phyloP scores from a whole-genome alignment of 2,888 invertebrate species.

The Bombylius discolor region DNA sequence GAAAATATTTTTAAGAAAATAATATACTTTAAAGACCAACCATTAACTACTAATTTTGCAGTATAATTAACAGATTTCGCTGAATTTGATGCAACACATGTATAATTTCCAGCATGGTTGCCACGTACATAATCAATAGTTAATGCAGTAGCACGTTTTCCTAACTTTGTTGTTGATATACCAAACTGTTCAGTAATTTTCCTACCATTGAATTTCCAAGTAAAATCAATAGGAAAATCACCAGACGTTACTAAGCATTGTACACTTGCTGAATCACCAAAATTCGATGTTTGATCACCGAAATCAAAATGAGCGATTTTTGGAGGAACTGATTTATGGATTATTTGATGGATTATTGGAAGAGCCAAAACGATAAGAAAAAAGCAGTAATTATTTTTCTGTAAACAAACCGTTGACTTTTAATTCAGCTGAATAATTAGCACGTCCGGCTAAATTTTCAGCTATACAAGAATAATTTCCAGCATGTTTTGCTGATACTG shows the following conservation, averaged over 20 bases:
- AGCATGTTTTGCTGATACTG: conserved; percentile 53
- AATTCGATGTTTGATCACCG: conserved; percentile 51
- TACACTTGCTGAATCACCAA: conserved; percentile 48
- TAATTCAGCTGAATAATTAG: conserved; percentile 54
- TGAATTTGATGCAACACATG: conserved; percentile 52
- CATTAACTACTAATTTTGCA: conserved; percentile 48
- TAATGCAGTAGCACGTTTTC: conserved; percentile 50
- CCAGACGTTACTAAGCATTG: conserved; percentile 48
- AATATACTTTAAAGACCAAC: conserved; percentile 20
- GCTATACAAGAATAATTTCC: conserved; percentile 67
- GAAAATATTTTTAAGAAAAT: background rate
- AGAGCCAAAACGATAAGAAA: background rate
- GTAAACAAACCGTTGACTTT: conserved; percentile 52
- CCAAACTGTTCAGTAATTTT: conserved; percentile 36
- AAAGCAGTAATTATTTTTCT: background rate
- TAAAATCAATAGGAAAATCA: conserved; percentile 51
- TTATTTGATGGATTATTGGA: background rate
- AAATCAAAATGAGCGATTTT: conserved; percentile 58
- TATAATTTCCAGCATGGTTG: conserved; percentile 56
- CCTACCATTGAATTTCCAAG: conserved; percentile 49
- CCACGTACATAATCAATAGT: conserved; percentile 57
- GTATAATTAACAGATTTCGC: conserved; percentile 48
- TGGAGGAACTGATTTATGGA: conserved; percentile 47
- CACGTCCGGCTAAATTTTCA: conserved; percentile 57
- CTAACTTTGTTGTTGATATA: conserved; percentile 39